Percentiles rank a stretch among this genome's conserved stretches.
phyloP scores from a whole-genome alignment of 2,113 vertebrate species.

The Aspidoscelis tigris region DNA sequence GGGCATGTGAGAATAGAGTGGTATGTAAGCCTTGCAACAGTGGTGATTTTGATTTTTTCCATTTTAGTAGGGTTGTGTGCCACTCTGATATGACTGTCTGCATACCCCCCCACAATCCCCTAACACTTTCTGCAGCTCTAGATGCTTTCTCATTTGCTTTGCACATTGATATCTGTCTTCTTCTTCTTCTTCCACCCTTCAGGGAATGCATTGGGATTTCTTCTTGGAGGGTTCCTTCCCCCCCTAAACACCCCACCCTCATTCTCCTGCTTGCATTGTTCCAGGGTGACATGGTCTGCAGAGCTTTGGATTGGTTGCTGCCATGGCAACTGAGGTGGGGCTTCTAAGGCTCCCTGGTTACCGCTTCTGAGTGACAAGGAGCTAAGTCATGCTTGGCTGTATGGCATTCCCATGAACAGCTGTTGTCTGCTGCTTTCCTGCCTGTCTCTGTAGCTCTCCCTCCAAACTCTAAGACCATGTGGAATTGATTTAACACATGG shows the following conservation, averaged over 20 bases:
- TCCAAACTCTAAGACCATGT: neutral
- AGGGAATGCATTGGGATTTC: conserved; percentile 7
- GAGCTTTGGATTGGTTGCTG: conserved; percentile 38
- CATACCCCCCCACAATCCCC: neutral
- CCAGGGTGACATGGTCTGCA: conserved; percentile 31
- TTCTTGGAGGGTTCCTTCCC: conserved; percentile 14
- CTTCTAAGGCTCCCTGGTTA: conserved; percentile 32
- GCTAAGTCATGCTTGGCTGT: conserved; percentile 26
- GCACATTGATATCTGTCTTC: neutral
- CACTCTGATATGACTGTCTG: neutral
- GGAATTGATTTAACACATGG: neutral
- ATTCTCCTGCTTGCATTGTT: conserved; percentile 33
- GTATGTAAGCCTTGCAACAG: neutral
- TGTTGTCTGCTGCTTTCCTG: neutral
- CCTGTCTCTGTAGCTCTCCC: neutral
- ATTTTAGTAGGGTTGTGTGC: neutral
- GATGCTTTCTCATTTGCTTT: neutral
- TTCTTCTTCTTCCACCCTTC: neutral
- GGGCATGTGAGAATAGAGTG: neutral
- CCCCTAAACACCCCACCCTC: neutral
- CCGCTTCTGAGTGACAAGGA: conserved; percentile 29
- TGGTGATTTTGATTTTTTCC: neutral
- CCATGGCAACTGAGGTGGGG: conserved; percentile 37
- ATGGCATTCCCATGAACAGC: conserved; percentile 16
- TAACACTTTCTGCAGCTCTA: neutral